Evolutionary conservation across 2,797 vertebrate genomes (phyloP).

Genomic region (Argentina silus): DNA sequence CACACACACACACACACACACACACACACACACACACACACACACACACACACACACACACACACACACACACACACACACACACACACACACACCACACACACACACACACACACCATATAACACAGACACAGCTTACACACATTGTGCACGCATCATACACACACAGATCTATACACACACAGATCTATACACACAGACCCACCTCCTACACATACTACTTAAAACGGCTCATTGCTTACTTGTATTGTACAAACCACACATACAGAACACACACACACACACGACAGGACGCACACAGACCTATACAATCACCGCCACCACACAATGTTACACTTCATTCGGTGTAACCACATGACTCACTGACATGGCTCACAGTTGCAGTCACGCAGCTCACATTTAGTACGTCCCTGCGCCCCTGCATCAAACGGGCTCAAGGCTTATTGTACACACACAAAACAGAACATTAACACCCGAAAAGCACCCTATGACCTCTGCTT

Average conservation of each 20-base stretch:
- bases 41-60: slow-evolving; percentile 9
- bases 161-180: slow-evolving; percentile 10
- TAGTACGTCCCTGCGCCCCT: slow-evolving; percentile 4
- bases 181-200: slow-evolving; percentile 13
- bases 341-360: slow-evolving; percentile 60
- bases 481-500: too few relatives aligned
- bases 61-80: neutral
- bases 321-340: slow-evolving; percentile 60
- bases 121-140: neutral
- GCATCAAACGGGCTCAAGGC: slow-evolving; percentile 55
- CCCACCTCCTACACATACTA: slow-evolving; percentile 24
- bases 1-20: slow-evolving; percentile 2
- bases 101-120: neutral
- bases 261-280: slow-evolving; percentile 9
- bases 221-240: too few relatives aligned
- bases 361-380: slow-evolving; percentile 55
- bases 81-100: slow-evolving; percentile 19
- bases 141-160: neutral
- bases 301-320: slow-evolving; percentile 20
- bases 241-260: neutral
- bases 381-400: slow-evolving; percentile 51
- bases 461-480: neutral
- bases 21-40: neutral
- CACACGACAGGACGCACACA: slow-evolving; percentile 21
- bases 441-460: slow-evolving; percentile 30